These are phyloP conservation scores for Harpagoxenus sublaevis DNA, from an alignment of 2,888 invertebrate species.

Conservation along the genomic window DNA sequence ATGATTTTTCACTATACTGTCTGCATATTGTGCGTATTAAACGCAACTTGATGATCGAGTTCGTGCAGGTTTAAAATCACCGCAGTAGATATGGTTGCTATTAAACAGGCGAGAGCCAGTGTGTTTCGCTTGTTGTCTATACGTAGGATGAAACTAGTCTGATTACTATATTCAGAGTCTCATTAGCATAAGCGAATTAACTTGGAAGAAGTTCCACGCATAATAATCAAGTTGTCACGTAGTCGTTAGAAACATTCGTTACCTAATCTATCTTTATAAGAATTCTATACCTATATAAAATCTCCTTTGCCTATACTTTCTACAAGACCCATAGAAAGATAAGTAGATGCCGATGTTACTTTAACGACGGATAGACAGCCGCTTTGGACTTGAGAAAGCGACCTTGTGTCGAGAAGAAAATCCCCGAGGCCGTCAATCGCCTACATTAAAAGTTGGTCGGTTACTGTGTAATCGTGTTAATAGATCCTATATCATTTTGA, in stretches of 20 bases:
- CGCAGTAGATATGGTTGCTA: constrained; percentile 34
- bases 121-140: not conserved
- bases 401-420: constrained; percentile 3
- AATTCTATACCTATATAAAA: not conserved
- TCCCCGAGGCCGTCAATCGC: not conserved
- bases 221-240: not conserved
- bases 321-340: not conserved
- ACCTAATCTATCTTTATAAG: not conserved
- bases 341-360: not conserved
- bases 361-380: not conserved
- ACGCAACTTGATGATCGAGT: not conserved
- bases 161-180: not conserved
- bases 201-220: not conserved
- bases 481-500: constrained; percentile 11
- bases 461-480: not conserved
- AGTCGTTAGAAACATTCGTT: constrained; percentile 6
- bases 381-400: constrained; percentile 17
- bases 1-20: too few species aligned
- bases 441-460: not conserved
- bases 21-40: not conserved
- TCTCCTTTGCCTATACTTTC: not conserved
- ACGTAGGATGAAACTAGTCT: not conserved
- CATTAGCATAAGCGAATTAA: constrained; percentile 1
- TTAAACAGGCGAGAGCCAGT: not conserved
- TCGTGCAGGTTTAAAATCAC: not conserved